A percentile compares a stretch with the other conserved stretches of the same genome.
phyloP scores from a whole-genome alignment of 2,113 vertebrate species.

The Orthonyx spaldingii region DNA sequence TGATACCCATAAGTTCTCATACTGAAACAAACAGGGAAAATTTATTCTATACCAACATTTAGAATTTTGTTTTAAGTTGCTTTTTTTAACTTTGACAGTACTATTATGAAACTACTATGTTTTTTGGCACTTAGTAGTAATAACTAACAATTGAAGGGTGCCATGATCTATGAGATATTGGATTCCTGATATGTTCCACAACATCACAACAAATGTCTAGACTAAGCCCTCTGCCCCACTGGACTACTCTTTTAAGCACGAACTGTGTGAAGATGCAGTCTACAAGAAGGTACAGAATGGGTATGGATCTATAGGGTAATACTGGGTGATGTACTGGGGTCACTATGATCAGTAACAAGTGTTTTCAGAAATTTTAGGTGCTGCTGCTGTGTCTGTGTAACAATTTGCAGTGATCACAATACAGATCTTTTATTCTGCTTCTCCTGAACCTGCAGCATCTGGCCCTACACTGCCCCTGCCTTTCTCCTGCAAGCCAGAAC shows the following conservation, averaged over 20 bases:
- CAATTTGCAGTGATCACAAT: not conserved
- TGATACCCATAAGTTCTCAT: not conserved
- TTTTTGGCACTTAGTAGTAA: not conserved
- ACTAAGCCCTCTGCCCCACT: rapidly evolving
- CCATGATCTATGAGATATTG: not conserved
- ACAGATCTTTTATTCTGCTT: not conserved
- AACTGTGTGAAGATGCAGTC: not conserved
- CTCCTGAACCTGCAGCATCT: not conserved
- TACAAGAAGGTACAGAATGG: not conserved
- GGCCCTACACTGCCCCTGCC: not conserved
- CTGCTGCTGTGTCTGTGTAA: not conserved
- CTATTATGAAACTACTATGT: not conserved
- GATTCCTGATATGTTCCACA: not conserved
- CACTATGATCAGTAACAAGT: not conserved
- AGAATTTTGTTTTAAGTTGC: not conserved
- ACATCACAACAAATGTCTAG: not conserved
- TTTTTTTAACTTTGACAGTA: not conserved
- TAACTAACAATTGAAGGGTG: not conserved
- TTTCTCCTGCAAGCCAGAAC: not conserved
- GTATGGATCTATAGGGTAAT: not conserved
- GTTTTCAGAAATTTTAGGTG: not conserved
- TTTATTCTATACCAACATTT: not conserved
- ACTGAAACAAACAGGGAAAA: not conserved
- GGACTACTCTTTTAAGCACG: not conserved
- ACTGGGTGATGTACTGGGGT: not conserved